Base-by-base conservation (phyloP, 2,888 invertebrate genomes). In the Tenthredo mesomela region DNA sequence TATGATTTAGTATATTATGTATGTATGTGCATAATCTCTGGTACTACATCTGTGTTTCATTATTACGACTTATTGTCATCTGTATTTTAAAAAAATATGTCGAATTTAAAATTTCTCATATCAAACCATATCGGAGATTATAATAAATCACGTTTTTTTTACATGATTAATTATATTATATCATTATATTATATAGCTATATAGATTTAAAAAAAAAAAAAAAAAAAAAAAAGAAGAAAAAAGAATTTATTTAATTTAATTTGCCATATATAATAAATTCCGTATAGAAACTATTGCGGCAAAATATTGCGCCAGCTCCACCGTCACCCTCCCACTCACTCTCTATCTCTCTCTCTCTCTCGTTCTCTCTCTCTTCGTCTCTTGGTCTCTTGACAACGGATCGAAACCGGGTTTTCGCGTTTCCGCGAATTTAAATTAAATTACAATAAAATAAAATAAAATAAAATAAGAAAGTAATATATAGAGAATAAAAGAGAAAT, bases 291-390 rank as follows among this genome's bases (percentile, higher is more conserved):
- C 71, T 37, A 37, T 40, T 71, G 71, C 71, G 71, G 71, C 71
- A 71, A 73, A 58, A 58, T n/a, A 54, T 58, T 71, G 67, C 84
- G 70, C 29, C 84, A 71, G 71, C 29, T 33, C 43, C 33, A n/a
- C 77, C 50, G 2, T 40, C 40, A n/a, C 40, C 5, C 10, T 21
- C 40, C 15, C 71, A 12, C 67, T 21, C 40, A 2, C 67, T 15
- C 25, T 2, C 71, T 40, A n/a, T 40, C 40, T 40, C 37, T 71
- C 40, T 40, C 71, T 12, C 3, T 40, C 21, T 37, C 37, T 40
- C 15, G 21, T 15, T 40, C 71, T 12, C 3, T 40, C 21, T 37
- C 37, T 40, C 15, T 43, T 15, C 3, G 47, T 47, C 18, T 50
- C 29, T 47, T 54, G n/a, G 54, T 54, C 54, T 54, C 54, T 54